Evolutionary conservation across 2,888 invertebrate genomes (phyloP).

Genomic region (Netelia fuscicornis): DNA sequence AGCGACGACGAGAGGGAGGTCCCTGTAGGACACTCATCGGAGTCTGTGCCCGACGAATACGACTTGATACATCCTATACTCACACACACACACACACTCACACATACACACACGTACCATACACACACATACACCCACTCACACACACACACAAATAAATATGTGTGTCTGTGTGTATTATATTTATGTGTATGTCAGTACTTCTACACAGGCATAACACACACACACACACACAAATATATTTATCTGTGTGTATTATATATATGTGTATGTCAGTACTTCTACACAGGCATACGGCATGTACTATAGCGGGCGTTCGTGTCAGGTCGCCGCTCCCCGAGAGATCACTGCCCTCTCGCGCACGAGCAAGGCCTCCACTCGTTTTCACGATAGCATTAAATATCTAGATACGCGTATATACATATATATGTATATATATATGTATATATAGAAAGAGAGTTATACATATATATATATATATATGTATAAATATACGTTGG

Average conservation of each 20-base stretch:
- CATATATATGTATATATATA: not conserved
- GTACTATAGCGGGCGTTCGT: slow-evolving; percentile 78
- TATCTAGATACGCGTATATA: not conserved
- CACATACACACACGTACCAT: no score
- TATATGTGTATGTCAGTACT: slow-evolving; percentile 21
- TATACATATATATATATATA: not conserved
- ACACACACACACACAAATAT: not conserved
- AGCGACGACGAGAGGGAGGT: slow-evolving; percentile 41
- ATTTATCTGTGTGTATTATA: not conserved
- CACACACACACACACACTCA: not conserved
- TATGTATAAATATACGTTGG: not conserved
- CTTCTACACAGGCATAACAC: slow-evolving; percentile 19
- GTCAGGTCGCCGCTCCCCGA: slow-evolving; percentile 84
- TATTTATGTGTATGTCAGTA: slow-evolving; percentile 14
- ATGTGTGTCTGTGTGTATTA: not conserved
- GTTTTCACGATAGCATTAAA: slow-evolving; percentile 58
- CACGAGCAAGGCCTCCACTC: slow-evolving; percentile 76
- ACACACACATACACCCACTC: no score
- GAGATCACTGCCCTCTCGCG: slow-evolving; percentile 84
- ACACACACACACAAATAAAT: not conserved
- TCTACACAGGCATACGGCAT: slow-evolving; percentile 36
- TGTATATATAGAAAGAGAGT: not conserved
- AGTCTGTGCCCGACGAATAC: slow-evolving; percentile 55
- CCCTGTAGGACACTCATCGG: slow-evolving; percentile 55
- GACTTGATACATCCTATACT: slow-evolving; percentile 32